A percentile compares a stretch with the other conserved stretches of the same genome.
phyloP scores from a whole-genome alignment of 53 echinoderm and acorn worm genomes.

The Apostichopus leukothele region DNA sequence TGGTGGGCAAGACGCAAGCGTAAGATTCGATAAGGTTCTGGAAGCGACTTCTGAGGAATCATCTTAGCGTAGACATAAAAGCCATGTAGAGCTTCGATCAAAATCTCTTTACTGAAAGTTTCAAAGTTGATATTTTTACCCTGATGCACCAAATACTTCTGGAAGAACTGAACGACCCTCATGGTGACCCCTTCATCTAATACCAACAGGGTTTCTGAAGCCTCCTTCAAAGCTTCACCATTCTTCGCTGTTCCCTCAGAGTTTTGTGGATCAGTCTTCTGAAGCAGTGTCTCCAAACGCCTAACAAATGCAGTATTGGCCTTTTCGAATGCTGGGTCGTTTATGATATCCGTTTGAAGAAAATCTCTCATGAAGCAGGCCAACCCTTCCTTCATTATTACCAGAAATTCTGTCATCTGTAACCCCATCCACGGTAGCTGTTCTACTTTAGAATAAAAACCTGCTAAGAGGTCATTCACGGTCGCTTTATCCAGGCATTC shows the following conservation, averaged over 20 bases:
- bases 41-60: slow-evolving; percentile 9
- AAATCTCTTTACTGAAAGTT: not conserved
- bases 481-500: not conserved
- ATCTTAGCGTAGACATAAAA: slow-evolving; percentile 39
- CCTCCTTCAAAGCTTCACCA: not conserved
- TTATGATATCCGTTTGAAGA: slow-evolving; percentile 17
- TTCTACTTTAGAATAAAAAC: slow-evolving; percentile 27
- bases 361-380: slow-evolving; percentile 41
- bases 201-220: not conserved
- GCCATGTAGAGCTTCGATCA: slow-evolving; percentile 12
- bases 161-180: slow-evolving; percentile 15
- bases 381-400: slow-evolving; percentile 33
- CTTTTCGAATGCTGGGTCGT: slow-evolving; percentile 12
- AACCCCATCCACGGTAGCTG: slow-evolving; percentile 42
- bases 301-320: slow-evolving; percentile 17
- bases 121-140: slow-evolving; percentile 28
- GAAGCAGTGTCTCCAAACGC: not conserved
- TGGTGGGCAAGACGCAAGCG: slow-evolving; percentile 35
- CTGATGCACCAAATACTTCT: not conserved
- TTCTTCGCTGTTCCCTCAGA: not conserved
- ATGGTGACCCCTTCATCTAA: slow-evolving; percentile 29
- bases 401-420: slow-evolving; percentile 39
- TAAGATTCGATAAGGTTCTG: slow-evolving; percentile 23
- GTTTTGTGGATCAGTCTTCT: not conserved
- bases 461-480: slow-evolving; percentile 7